Evolutionary conservation across 2,113 vertebrate species (phyloP).

Genomic region (Bucco capensis): DNA sequence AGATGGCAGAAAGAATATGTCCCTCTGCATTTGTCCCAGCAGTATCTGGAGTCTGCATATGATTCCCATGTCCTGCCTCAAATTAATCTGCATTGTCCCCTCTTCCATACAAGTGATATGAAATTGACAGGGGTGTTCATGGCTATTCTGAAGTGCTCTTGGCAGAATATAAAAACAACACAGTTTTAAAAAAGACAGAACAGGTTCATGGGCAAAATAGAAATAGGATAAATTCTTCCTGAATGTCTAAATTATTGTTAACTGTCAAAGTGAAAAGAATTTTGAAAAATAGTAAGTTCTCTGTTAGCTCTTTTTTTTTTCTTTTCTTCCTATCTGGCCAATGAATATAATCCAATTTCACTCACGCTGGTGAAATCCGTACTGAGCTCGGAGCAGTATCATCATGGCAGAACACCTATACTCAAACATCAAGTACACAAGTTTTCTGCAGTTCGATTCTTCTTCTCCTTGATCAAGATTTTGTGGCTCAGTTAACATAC

Average conservation of each 20-base stretch:
- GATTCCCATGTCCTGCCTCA: not conserved
- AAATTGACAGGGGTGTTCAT: not conserved
- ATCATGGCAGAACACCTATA: not conserved
- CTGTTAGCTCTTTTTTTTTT: not conserved
- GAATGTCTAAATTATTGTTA: not conserved
- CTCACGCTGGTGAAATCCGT: not conserved
- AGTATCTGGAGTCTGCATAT: not conserved
- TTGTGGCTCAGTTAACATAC: not conserved
- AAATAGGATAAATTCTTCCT: not conserved
- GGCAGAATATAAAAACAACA: not conserved
- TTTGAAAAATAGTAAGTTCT: not conserved
- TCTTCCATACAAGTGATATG: fast-evolving
- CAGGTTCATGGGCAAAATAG: not conserved
- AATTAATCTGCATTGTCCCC: not conserved
- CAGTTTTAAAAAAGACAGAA: not conserved
- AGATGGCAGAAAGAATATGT: not conserved
- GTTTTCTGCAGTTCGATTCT: not conserved
- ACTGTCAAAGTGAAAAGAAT: not conserved
- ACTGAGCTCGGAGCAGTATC: not conserved
- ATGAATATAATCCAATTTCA: not conserved
- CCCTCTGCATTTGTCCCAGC: not conserved
- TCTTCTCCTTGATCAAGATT: not conserved
- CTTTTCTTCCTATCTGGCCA: not conserved
- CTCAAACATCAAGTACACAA: not conserved
- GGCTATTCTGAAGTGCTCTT: not conserved